Evolutionary conservation across 2,113 vertebrate genomes (phyloP).

Genomic region (Clarias macrocephalus): DNA sequence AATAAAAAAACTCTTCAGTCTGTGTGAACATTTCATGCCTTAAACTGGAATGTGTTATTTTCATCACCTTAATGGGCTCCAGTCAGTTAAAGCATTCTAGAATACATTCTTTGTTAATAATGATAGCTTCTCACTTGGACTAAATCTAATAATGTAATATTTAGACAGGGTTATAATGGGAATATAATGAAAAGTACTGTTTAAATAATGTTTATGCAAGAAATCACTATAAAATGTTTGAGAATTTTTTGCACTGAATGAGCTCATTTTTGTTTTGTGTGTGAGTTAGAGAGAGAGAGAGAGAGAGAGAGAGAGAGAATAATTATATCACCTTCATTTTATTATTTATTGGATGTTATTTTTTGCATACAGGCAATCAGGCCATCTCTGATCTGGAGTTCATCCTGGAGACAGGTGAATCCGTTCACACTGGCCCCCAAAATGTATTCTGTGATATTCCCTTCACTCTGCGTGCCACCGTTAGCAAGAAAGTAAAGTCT

Average conservation of each 20-base stretch:
- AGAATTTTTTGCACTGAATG: not conserved
- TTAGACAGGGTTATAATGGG: not conserved
- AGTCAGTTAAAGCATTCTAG: not conserved
- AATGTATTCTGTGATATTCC: constrained; percentile 89
- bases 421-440: constrained; percentile 81
- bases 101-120: not conserved
- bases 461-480: constrained; percentile 81
- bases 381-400: constrained; percentile 81
- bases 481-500: constrained; percentile 74
- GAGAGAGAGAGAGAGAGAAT: too few relatives aligned
- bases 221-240: not conserved
- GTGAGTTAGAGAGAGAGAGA: too few relatives aligned
- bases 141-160: not conserved
- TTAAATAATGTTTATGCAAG: not conserved
- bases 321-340: not conserved
- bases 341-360: not conserved
- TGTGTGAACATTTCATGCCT: not conserved
- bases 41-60: not conserved
- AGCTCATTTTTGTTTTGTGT: too few relatives aligned
- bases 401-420: constrained; percentile 77
- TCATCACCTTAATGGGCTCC: not conserved
- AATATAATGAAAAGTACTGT: not conserved
- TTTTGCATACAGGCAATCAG: constrained; percentile 63
- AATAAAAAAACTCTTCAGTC: not conserved
- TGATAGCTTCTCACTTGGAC: not conserved